Evolutionary conservation across 2,797 vertebrate species (phyloP).

Genomic region (Borostomias antarcticus): DNA sequence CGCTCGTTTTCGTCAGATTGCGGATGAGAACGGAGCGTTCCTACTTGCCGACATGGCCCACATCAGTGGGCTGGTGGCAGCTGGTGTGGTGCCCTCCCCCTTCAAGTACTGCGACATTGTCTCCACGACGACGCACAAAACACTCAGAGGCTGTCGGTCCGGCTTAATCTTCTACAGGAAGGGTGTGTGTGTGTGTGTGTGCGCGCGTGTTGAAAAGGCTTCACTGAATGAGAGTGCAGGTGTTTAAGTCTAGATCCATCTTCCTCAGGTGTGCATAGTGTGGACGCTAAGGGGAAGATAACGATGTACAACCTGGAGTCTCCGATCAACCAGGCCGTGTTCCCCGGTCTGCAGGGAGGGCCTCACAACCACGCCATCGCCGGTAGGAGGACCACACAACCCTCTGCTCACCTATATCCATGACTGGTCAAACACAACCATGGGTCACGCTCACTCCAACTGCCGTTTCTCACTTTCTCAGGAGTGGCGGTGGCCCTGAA

Average conservation of each 20-base stretch:
- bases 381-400: constrained; percentile 68
- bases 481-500: constrained; percentile 92
- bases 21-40: constrained; percentile 83
- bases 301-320: constrained; percentile 88
- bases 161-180: constrained; percentile 95
- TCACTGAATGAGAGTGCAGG: too few species aligned
- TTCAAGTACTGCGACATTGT: constrained; percentile 91
- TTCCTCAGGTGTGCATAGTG: constrained; percentile 81
- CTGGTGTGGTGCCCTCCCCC: constrained; percentile 88
- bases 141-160: constrained; percentile 91
- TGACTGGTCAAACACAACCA: too few species aligned
- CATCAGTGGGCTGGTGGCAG: constrained; percentile 93
- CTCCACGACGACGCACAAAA: constrained; percentile 96
- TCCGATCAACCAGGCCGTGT: constrained; percentile 93
- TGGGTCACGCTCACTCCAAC: too few species aligned
- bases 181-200: constrained; percentile 77
- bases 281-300: constrained; percentile 92
- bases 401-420: background rate
- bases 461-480: constrained; percentile 48
- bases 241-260: background rate
- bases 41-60: constrained; percentile 98
- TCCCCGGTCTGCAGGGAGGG: constrained; percentile 97
- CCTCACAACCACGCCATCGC: constrained; percentile 98
- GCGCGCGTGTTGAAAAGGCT: background rate
- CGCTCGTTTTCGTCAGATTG: constrained; percentile 83